Evolutionary conservation across 2,888 invertebrate genomes (phyloP).

Genomic region (Cordylochernes scorpioides): DNA sequence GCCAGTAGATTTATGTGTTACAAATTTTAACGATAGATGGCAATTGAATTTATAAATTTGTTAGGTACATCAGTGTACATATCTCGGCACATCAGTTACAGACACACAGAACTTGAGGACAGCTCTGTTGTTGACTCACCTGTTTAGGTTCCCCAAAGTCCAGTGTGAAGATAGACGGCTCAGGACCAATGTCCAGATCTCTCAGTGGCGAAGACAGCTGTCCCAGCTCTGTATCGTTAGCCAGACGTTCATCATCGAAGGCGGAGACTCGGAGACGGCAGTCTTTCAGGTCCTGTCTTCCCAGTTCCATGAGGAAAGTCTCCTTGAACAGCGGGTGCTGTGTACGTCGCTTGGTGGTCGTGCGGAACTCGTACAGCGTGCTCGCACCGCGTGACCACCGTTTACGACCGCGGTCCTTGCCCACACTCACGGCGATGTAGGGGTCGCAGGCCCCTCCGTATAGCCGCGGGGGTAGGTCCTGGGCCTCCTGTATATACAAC

Average conservation of each 20-base stretch:
- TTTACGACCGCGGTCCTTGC: conserved; percentile 11
- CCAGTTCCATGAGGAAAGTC: conserved; percentile 23
- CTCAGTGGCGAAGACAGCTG: conserved; percentile 23
- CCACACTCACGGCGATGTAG: conserved; percentile 15
- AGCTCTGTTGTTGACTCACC: conserved; percentile 20
- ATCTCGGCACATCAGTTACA: too few species aligned
- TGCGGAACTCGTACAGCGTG: conserved; percentile 11
- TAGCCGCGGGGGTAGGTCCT: conserved; percentile 25
- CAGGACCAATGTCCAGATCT: conserved; percentile 17
- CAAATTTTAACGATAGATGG: too few species aligned
- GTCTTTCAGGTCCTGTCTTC: conserved; percentile 22
- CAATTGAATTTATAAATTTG: too few species aligned
- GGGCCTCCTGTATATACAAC: conserved; percentile 21
- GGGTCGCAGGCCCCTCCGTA: conserved; percentile 22
- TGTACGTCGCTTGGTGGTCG: conserved; percentile 15
- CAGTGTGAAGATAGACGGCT: conserved; percentile 4
- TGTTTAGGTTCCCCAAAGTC: conserved; percentile 21
- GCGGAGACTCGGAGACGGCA: conserved; percentile 24
- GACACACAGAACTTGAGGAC: too few species aligned
- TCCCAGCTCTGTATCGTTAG: conserved; percentile 26
- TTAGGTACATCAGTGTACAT: too few species aligned
- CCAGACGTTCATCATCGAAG: conserved; percentile 26
- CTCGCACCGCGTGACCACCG: conserved; percentile 8
- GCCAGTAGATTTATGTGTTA: too few species aligned
- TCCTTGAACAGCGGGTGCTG: conserved; percentile 24